phyloP scores from a whole-genome alignment of 1,140 invertebrate genomes.

The Penaeus indicus region DNA sequence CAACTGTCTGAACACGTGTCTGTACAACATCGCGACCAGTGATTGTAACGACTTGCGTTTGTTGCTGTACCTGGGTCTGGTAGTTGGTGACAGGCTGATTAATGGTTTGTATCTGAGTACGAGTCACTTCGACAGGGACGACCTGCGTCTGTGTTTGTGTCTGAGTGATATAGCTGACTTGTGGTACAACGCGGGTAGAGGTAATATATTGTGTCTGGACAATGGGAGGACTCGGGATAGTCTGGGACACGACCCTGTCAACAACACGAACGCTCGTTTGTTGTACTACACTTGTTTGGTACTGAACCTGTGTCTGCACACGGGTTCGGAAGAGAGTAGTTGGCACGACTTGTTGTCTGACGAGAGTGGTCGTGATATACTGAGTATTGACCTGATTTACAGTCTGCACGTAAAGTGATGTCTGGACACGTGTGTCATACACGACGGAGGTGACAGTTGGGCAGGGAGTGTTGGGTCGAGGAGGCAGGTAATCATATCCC shows the following conservation, averaged over 20 bases:
- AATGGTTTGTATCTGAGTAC: neutral
- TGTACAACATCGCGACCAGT: neutral
- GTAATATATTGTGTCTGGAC: neutral
- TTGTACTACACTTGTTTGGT: neutral
- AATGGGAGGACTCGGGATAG: neutral
- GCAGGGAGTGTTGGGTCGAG: neutral
- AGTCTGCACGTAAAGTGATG: neutral
- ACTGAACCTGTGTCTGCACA: neutral
- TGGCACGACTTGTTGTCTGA: conserved; percentile 6
- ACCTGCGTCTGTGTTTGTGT: neutral
- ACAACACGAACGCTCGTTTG: neutral
- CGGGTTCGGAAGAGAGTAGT: conserved; percentile 1
- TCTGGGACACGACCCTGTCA: conserved; percentile 3
- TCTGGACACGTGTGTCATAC: neutral
- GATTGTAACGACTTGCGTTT: neutral
- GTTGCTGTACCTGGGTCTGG: neutral
- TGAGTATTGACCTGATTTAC: conserved; percentile 13
- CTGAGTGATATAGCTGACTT: conserved; percentile 7
- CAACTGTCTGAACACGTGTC: neutral
- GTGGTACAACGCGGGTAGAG: neutral
- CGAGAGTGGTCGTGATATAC: neutral
- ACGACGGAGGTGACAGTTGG: neutral
- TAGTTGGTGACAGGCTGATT: neutral
- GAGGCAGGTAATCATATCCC: neutral
- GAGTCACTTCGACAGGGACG: neutral